These are phyloP conservation scores for Micronycteris hirsuta DNA, from an alignment of 2,113 vertebrate genomes.

Conservation along the genomic window DNA sequence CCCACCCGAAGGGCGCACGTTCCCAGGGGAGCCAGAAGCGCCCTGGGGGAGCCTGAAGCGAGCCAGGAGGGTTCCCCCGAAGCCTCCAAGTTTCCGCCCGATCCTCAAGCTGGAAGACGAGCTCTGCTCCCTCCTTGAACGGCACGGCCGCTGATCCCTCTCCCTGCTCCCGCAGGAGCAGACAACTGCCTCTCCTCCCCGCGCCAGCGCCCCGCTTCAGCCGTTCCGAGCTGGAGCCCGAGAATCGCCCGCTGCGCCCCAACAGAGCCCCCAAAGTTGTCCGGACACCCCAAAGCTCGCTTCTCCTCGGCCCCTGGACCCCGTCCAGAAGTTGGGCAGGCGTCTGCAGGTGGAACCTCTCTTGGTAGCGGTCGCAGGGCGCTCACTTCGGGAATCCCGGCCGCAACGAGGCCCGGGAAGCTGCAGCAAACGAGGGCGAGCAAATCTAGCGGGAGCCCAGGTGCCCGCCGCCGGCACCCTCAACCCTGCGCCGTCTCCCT, in stretches of 20 bases:
- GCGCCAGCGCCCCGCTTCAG: not conserved
- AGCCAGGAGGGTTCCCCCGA: not conserved
- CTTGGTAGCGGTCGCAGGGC: not conserved
- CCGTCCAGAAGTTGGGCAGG: not conserved
- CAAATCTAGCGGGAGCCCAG: not conserved
- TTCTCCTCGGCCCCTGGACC: not conserved
- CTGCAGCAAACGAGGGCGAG: not conserved
- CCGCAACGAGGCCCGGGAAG: not conserved
- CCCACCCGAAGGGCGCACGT: not conserved
- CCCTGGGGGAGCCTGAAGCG: not conserved
- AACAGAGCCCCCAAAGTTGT: slow-evolving; percentile 52
- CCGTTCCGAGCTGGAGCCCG: not conserved
- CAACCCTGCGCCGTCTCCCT: not conserved
- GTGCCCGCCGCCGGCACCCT: not conserved
- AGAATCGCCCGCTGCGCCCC: not conserved
- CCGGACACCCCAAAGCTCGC: slow-evolving; percentile 17
- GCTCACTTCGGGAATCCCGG: slow-evolving; percentile 14
- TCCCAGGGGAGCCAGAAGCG: not conserved
- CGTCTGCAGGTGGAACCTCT: not conserved
- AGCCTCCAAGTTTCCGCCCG: slow-evolving; percentile 43
- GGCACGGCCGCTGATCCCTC: not conserved
- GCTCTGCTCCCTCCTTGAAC: not conserved
- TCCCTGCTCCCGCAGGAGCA: not conserved
- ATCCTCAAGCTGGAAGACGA: not conserved
- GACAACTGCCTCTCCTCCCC: not conserved